A percentile compares a stretch with the other conserved stretches of the same genome.
Conservation (phyloP, 2,113 vertebrate species). For the human region GRCh38 chr6:48862001-48862500, state of each 20-base stretch:
- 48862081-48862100: neutral
- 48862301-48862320: neutral
- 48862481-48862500: no score
- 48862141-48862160: neutral
- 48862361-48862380: neutral
- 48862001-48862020: neutral
- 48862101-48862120: neutral
- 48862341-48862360: neutral
- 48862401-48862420: neutral
- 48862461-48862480: neutral
- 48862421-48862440: neutral
- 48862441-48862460: neutral
- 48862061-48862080: neutral
- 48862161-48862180: constrained; percentile 24
- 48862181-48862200: neutral
- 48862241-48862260: neutral
- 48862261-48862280: neutral
- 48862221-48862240: constrained; percentile 31
- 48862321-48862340: neutral
- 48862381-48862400: neutral
- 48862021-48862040: neutral
- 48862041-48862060: neutral
- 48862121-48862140: neutral
- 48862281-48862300: neutral
- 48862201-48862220: constrained; percentile 2